Conservation (phyloP, 1,140 invertebrate species). For the Acyrthosiphon pisum region DNA sequence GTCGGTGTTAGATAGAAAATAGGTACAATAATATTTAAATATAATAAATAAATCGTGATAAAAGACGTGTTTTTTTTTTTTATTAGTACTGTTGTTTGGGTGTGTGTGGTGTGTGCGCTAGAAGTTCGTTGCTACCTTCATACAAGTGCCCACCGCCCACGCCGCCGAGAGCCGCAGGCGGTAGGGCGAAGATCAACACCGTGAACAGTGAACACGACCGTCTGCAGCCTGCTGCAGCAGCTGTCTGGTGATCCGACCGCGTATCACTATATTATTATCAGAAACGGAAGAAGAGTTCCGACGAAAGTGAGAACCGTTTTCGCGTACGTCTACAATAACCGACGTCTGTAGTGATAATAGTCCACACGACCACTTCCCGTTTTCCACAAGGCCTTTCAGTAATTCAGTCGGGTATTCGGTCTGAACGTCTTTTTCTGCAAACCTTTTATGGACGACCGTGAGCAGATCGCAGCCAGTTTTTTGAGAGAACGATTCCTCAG, state of each 20-base stretch:
- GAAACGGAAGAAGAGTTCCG: neutral
- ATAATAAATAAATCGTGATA: too few relatives aligned
- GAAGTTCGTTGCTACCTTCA: neutral
- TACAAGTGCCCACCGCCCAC: neutral
- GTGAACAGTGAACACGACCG: too few relatives aligned
- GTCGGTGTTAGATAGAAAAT: too few relatives aligned
- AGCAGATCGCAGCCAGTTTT: constrained; percentile 38
- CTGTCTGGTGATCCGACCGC: too few relatives aligned
- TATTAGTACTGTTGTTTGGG: too few relatives aligned
- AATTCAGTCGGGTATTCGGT: neutral
- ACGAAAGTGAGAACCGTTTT: neutral
- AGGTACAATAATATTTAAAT: too few relatives aligned
- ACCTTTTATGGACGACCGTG: neutral
- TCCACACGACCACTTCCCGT: neutral
- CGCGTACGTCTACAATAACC: neutral
- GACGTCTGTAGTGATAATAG: neutral
- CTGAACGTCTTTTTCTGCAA: too few relatives aligned
- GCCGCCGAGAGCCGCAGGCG: neutral
- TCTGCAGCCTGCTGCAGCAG: too few relatives aligned
- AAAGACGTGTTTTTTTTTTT: too few relatives aligned
- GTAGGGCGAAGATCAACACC: neutral
- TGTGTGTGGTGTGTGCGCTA: neutral
- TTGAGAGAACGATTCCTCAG: constrained; percentile 46
- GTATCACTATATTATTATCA: neutral
- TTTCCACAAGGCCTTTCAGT: neutral